These are phyloP conservation scores for Campylorhamphus procurvoides DNA, from an alignment of 2,113 vertebrate species.

Conservation along the genomic window DNA sequence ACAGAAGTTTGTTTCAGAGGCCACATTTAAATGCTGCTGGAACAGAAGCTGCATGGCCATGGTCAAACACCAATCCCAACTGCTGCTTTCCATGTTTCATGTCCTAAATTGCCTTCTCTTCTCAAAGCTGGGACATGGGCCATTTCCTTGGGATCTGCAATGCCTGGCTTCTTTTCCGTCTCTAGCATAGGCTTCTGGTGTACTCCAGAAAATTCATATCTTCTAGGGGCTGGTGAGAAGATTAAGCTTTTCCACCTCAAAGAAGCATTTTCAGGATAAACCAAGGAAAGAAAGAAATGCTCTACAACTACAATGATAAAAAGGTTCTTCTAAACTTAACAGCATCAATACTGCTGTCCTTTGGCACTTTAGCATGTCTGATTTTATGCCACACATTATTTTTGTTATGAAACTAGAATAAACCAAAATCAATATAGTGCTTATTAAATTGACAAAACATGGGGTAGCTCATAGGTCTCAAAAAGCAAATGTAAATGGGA, in stretches of 20 bases:
- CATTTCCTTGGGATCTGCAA: neutral
- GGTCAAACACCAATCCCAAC: neutral
- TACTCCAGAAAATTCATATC: neutral
- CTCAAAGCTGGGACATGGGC: neutral
- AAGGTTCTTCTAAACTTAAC: neutral
- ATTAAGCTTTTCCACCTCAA: neutral
- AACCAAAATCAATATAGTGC: conserved; percentile 6
- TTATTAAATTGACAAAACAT: conserved; percentile 23
- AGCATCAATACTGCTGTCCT: neutral
- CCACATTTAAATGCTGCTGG: neutral
- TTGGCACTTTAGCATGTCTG: neutral
- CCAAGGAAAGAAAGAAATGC: neutral
- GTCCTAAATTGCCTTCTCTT: neutral
- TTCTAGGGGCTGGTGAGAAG: neutral
- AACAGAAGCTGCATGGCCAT: neutral
- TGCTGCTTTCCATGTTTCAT: neutral
- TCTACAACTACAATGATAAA: neutral
- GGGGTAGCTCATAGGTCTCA: neutral
- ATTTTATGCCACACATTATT: neutral
- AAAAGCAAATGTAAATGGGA: conserved; percentile 7
- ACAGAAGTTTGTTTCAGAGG: neutral
- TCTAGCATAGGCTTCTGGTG: neutral
- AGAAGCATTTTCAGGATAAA: neutral
- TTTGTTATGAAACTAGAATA: conserved; percentile 39
- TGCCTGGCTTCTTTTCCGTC: neutral